phyloP scores from a whole-genome alignment of 2,888 invertebrate genomes.

The Thymelicus acteon region DNA sequence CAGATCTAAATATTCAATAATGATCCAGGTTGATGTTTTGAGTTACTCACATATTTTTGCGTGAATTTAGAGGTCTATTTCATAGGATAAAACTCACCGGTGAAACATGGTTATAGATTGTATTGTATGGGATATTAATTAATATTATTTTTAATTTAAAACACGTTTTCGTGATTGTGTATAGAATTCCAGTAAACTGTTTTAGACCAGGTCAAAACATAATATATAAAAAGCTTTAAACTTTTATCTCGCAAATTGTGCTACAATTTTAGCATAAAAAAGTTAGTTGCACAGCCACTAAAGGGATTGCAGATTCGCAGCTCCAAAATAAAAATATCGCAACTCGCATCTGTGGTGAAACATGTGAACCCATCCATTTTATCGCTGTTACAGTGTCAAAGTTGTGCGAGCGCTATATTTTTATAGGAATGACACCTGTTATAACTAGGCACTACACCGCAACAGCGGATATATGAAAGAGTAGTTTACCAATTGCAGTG shows the following conservation, averaged over 20 bases:
- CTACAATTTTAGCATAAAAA: constrained; percentile 13
- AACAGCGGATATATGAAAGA: constrained; percentile 11
- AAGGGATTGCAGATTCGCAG: constrained; percentile 23
- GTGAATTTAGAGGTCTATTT: no score
- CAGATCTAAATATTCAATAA: no score
- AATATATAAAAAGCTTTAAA: not conserved
- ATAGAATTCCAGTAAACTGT: not conserved
- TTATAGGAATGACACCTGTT: constrained; percentile 36
- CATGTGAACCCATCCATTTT: constrained; percentile 26
- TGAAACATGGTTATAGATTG: no score
- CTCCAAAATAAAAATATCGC: constrained; percentile 25
- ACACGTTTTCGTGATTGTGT: no score
- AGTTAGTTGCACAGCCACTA: constrained; percentile 16
- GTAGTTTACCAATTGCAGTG: constrained; percentile 16
- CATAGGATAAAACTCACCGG: no score
- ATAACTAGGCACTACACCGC: constrained; percentile 23
- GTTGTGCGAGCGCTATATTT: constrained; percentile 24
- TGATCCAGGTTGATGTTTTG: no score
- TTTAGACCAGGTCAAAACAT: not conserved
- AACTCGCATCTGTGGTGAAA: constrained; percentile 32
- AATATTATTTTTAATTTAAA: no score
- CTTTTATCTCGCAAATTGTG: constrained; percentile 9
- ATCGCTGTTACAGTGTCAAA: constrained; percentile 26
- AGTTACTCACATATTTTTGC: no score
- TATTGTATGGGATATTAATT: no score